phyloP scores from a whole-genome alignment of 2,888 invertebrate genomes.

The Byasa hedistus region DNA sequence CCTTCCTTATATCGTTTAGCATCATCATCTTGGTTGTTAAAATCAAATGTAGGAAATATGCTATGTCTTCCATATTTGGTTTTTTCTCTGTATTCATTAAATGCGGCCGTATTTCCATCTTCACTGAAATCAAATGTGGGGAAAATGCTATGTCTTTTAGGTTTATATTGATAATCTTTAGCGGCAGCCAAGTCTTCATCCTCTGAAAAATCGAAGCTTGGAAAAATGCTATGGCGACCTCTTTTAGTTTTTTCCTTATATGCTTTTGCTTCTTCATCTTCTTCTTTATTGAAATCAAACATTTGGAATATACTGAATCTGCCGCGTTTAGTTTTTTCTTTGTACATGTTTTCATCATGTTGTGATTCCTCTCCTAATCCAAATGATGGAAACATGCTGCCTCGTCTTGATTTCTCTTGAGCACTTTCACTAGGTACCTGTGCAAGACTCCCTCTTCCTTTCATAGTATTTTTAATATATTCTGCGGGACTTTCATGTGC shows the following conservation, averaged over 20 bases:
- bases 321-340: constrained; percentile 53
- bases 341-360: constrained; percentile 29
- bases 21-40: constrained; percentile 62
- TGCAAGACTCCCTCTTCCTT: constrained; percentile 53
- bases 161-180: constrained; percentile 55
- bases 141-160: constrained; percentile 66
- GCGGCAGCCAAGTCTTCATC: constrained; percentile 60
- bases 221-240: constrained; percentile 65
- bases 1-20: constrained; percentile 63
- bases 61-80: constrained; percentile 64
- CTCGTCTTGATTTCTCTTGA: constrained; percentile 23
- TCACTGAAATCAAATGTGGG: constrained; percentile 67
- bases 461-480: constrained; percentile 61
- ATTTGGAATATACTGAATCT: constrained; percentile 59
- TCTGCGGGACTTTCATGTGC: constrained; percentile 60
- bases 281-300: constrained; percentile 52
- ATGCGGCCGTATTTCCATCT: constrained; percentile 49
- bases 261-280: constrained; percentile 53
- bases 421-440: constrained; percentile 51
- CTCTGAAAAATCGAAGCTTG: constrained; percentile 68
- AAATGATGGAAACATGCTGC: constrained; percentile 29
- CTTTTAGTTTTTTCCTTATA: constrained; percentile 60
- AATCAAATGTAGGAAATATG: constrained; percentile 70
- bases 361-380: constrained; percentile 32
- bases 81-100: constrained; percentile 60